Percentiles rank a stretch among this genome's conserved stretches.
These are phyloP conservation scores for Naja naja DNA, from an alignment of 2,113 vertebrate species.

Conservation along the genomic window DNA sequence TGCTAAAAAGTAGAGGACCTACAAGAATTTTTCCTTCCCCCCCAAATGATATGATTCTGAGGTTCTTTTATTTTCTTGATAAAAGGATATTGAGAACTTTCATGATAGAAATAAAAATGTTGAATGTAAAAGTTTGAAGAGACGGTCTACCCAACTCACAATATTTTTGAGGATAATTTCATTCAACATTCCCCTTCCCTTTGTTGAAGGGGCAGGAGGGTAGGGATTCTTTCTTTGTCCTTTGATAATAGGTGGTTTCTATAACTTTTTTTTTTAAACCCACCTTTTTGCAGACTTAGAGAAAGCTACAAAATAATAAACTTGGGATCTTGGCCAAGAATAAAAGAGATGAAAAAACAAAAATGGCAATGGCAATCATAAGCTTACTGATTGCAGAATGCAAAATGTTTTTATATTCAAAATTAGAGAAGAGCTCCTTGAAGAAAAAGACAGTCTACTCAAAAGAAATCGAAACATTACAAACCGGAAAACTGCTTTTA, in stretches of 20 bases:
- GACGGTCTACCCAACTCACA: not conserved
- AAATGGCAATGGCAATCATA: not conserved
- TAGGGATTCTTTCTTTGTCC: not conserved
- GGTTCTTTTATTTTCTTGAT: not conserved
- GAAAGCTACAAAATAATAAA: not conserved
- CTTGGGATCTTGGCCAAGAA: not conserved
- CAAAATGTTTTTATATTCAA: not conserved
- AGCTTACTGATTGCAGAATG: not conserved
- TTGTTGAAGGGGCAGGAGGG: not conserved
- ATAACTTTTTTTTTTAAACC: not conserved
- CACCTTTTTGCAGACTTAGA: not conserved
- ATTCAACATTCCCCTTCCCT: not conserved
- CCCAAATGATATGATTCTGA: not conserved
- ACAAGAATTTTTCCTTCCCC: not conserved
- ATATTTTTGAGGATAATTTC: not conserved
- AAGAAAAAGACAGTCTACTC: not conserved
- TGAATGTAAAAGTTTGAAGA: not conserved
- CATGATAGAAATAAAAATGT: not conserved
- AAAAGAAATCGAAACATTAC: not conserved
- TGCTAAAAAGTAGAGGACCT: not conserved
- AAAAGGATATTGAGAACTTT: not conserved
- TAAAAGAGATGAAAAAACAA: not conserved
- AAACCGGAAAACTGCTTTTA: not conserved
- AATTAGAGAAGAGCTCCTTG: not conserved
- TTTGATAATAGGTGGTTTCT: not conserved